Conservation (phyloP, 2,113 vertebrate genomes). For the Sylvilagus bachmani region DNA sequence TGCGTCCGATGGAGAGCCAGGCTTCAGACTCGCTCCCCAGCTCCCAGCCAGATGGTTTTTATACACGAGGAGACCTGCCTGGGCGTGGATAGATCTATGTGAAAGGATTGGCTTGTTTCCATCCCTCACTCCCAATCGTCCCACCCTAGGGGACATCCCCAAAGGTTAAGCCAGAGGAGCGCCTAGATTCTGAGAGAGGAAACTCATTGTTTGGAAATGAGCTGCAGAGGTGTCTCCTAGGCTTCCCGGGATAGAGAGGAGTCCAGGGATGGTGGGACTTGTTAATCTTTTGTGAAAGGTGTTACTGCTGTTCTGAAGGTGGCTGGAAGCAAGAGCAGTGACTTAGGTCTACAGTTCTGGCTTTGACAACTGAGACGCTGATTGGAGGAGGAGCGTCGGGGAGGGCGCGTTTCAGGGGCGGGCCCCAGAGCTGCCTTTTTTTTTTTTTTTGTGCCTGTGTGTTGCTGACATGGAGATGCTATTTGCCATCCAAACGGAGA, state of each 20-base stretch:
- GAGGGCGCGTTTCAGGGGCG: rapidly evolving
- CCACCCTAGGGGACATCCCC: neutral
- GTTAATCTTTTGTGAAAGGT: neutral
- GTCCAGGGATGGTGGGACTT: neutral
- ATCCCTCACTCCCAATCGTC: neutral
- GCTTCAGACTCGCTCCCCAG: neutral
- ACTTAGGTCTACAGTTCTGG: neutral
- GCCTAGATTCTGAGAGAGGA: neutral
- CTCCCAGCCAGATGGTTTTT: neutral
- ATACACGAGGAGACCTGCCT: neutral
- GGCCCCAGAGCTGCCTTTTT: neutral
- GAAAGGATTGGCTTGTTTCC: neutral
- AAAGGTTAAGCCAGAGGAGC: neutral
- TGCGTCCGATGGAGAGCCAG: neutral
- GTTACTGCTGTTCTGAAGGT: neutral
- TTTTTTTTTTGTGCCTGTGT: neutral
- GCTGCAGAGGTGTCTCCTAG: neutral
- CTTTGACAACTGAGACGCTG: neutral
- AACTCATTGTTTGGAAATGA: neutral
- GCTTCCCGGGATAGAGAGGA: too few species aligned
- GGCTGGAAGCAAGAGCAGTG: neutral
- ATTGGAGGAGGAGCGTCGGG: neutral
- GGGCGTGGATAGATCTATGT: neutral
- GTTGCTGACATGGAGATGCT: neutral
- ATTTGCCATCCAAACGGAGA: neutral